phyloP scores from a whole-genome alignment of 2,113 vertebrate species.

The Gobiocypris rarus region DNA sequence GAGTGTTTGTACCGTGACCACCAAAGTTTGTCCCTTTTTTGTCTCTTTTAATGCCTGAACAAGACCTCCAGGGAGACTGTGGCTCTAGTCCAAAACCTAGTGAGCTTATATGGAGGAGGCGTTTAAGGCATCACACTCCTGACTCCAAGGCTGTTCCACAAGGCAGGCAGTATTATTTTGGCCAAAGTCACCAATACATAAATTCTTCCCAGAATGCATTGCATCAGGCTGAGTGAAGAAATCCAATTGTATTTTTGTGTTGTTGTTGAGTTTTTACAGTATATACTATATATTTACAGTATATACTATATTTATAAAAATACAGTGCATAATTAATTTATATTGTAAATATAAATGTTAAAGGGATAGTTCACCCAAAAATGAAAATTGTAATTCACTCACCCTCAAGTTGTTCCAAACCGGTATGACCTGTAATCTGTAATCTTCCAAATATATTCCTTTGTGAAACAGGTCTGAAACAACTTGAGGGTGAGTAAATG shows the following conservation, averaged over 20 bases:
- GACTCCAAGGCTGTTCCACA: background rate
- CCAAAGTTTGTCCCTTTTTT: conserved; percentile 8
- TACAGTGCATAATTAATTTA: background rate
- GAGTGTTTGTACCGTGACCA: background rate
- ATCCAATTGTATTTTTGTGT: no score
- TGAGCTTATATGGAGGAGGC: background rate
- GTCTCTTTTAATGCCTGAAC: conserved; percentile 27
- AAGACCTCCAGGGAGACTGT: conserved; percentile 33
- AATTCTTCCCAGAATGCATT: background rate
- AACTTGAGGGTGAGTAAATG: no score
- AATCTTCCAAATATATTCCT: no score
- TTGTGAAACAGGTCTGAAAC: no score
- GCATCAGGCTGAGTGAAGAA: background rate
- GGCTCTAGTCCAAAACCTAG: conserved; percentile 21
- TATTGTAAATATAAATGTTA: background rate
- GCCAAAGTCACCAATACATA: background rate
- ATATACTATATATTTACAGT: background rate
- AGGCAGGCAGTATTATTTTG: background rate
- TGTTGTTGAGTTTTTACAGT: background rate
- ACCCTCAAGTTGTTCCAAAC: no score
- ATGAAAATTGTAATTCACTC: no score
- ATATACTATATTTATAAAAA: background rate
- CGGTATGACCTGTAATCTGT: no score
- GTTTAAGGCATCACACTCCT: conserved; percentile 1
- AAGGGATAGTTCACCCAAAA: no score